These are phyloP conservation scores for Tyria jacobaeae DNA, from an alignment of 2,888 invertebrate genomes.

Conservation along the genomic window DNA sequence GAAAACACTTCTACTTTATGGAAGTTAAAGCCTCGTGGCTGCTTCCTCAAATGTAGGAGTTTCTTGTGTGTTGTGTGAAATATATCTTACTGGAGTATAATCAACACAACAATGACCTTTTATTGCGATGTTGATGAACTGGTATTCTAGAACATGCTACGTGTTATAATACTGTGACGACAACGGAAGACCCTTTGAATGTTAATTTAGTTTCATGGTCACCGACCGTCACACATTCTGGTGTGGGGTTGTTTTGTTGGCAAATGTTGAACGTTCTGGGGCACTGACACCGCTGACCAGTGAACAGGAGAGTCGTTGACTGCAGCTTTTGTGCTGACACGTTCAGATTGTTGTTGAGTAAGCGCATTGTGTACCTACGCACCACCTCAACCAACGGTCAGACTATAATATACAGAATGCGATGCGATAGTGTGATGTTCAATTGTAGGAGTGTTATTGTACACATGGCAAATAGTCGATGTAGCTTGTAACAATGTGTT, in stretches of 20 bases:
- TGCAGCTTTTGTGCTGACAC: too few species aligned
- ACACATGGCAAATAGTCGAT: too few species aligned
- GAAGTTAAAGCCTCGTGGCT: too few species aligned
- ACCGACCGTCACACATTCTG: not conserved
- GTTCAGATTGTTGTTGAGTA: not conserved
- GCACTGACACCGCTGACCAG: not conserved
- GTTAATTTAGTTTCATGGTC: not conserved
- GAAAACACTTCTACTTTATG: too few species aligned
- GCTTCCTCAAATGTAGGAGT: too few species aligned
- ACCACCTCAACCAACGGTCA: too few species aligned
- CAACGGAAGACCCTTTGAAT: conserved; percentile 2
- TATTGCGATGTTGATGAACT: not conserved
- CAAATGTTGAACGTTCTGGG: conserved; percentile 8
- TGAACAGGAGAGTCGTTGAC: not conserved
- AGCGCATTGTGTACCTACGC: not conserved
- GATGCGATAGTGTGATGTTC: too few species aligned
- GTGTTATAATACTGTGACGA: not conserved
- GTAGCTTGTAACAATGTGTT: too few species aligned
- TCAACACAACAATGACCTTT: not conserved
- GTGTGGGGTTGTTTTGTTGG: not conserved
- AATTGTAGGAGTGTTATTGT: too few species aligned
- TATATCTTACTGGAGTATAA: too few species aligned
- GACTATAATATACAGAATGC: too few species aligned
- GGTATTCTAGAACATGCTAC: not conserved
- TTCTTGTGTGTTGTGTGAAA: too few species aligned